phyloP scores from a whole-genome alignment of 2,113 vertebrate genomes.

The Platycercus adscitus region DNA sequence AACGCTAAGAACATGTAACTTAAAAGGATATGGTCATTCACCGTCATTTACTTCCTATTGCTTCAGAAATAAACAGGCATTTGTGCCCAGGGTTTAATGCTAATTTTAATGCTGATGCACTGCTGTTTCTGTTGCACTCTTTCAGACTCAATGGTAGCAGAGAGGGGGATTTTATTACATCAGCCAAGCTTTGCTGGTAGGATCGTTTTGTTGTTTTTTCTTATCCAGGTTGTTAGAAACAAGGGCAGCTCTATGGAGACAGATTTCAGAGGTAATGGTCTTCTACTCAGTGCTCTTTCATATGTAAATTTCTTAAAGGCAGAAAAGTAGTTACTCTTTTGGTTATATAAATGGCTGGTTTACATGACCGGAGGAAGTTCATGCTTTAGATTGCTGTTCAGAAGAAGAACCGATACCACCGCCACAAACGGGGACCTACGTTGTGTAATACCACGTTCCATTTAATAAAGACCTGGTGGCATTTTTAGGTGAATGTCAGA shows the following conservation, averaged over 20 bases:
- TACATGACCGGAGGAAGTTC: neutral
- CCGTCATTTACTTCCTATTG: neutral
- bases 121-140: neutral
- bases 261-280: neutral
- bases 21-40: neutral
- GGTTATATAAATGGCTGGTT: neutral
- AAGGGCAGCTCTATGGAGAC: neutral
- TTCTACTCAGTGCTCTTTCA: neutral
- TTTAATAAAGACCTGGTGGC: neutral
- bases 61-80: neutral
- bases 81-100: neutral
- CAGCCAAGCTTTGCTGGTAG: neutral
- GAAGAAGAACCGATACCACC: neutral
- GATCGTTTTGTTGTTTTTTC: neutral
- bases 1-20: neutral
- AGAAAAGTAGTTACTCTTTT: neutral
- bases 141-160: neutral
- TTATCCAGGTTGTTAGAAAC: neutral
- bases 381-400: neutral
- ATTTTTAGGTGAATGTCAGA: neutral
- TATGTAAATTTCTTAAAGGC: neutral
- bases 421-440: accelerated
- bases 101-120: neutral
- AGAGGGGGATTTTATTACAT: neutral
- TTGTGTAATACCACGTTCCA: accelerated